phyloP scores from a whole-genome alignment of 2,888 invertebrate species.

The Ligdia adustata region DNA sequence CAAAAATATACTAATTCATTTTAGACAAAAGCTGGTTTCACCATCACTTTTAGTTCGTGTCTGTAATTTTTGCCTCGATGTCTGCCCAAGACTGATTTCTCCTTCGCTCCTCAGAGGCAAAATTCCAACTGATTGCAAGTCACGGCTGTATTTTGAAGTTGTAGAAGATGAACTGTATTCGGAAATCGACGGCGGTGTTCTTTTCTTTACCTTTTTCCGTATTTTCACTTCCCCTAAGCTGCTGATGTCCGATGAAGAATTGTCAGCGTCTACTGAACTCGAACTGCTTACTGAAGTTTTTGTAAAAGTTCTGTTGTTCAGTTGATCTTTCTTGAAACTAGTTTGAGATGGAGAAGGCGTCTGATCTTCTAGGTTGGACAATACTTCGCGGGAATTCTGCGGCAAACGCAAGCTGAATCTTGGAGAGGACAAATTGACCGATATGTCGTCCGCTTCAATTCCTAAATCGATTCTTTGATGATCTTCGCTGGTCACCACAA shows the following conservation, averaged over 20 bases:
- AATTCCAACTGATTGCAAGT: conserved; percentile 52
- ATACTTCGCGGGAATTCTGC: conserved; percentile 60
- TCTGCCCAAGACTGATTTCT: conserved; percentile 59
- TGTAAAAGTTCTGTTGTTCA: conserved; percentile 34
- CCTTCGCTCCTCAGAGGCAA: conserved; percentile 69
- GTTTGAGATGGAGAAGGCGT: conserved; percentile 35
- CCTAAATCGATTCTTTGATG: conserved; percentile 46
- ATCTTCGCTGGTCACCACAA: conserved; percentile 48
- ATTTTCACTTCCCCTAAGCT: conserved; percentile 72
- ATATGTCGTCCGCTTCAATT: conserved; percentile 60
- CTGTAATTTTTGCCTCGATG: conserved; percentile 39
- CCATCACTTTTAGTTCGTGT: conserved; percentile 57
- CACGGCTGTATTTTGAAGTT: conserved; percentile 54
- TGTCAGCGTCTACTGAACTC: conserved; percentile 67
- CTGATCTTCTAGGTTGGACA: conserved; percentile 57
- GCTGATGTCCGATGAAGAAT: conserved; percentile 72
- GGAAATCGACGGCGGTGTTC: conserved; percentile 50
- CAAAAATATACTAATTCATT: conserved; percentile 24
- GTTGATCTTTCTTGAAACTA: conserved; percentile 25
- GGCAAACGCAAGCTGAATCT: conserved; percentile 72
- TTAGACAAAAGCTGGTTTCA: conserved; percentile 56
- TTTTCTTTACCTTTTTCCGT: conserved; percentile 51
- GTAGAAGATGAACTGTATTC: conserved; percentile 62
- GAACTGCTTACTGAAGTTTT: conserved; percentile 53
- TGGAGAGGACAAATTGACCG: conserved; percentile 73